These are phyloP conservation scores for Chelonoidis abingdonii DNA, from an alignment of 2,113 vertebrate species.

Conservation along the genomic window DNA sequence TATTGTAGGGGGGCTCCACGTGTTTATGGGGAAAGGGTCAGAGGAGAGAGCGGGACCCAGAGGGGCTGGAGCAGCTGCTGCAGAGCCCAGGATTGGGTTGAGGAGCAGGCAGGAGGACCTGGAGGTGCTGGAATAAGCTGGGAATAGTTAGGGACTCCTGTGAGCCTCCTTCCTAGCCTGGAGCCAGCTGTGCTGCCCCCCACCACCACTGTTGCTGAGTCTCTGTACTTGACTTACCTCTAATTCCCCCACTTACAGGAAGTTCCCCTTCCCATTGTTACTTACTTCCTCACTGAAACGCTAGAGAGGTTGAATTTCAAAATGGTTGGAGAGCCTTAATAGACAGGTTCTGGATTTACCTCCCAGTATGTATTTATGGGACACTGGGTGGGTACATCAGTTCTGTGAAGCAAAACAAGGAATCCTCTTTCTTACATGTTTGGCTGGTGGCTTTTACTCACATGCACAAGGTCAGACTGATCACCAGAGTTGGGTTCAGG, in stretches of 20 bases:
- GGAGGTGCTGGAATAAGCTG: background rate
- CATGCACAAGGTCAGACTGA: too few species aligned
- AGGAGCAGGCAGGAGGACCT: background rate
- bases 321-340: background rate
- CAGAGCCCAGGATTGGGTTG: background rate
- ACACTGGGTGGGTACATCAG: too few species aligned
- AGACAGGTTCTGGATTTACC: background rate
- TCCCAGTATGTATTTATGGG: background rate
- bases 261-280: background rate
- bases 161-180: background rate
- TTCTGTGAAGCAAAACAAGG: too few species aligned
- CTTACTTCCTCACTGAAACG: background rate
- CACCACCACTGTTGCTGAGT: background rate
- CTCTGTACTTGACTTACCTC: background rate
- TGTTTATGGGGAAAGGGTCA: background rate
- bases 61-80: background rate
- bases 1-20: background rate
- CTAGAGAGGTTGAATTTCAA: background rate
- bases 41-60: background rate
- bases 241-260: background rate
- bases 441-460: too few species aligned
- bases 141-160: background rate
- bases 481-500: too few species aligned
- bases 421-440: too few species aligned
- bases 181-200: background rate